A percentile compares a stretch with the other conserved stretches of the same genome.
Evolutionary conservation across 2,797 vertebrate genomes (phyloP).

Genomic region (Enteromius fasciolatus): DNA sequence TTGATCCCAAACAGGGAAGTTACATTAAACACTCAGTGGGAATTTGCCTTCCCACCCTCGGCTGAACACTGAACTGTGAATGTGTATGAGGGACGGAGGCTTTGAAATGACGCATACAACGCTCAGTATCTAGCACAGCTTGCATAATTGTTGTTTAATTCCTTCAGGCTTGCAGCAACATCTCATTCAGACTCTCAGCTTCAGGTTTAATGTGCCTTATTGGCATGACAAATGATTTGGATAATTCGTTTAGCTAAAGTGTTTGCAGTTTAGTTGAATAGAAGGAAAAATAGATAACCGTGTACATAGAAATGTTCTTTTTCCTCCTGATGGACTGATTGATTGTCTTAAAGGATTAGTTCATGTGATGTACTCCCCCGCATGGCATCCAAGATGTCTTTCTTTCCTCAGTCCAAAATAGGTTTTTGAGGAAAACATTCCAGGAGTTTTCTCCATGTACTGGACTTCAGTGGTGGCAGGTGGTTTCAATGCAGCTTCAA

Average conservation of each 20-base stretch:
- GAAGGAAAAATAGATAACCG: background rate
- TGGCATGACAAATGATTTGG: conserved; percentile 17
- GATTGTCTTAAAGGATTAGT: background rate
- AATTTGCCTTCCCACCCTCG: conserved; percentile 34
- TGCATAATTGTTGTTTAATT: conserved; percentile 33
- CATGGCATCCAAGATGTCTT: background rate
- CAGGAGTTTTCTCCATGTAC: background rate
- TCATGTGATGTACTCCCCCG: background rate
- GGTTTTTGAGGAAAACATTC: background rate
- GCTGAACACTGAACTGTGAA: conserved; percentile 30
- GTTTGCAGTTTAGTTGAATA: background rate
- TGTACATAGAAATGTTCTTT: background rate
- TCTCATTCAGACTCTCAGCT: conserved; percentile 17
- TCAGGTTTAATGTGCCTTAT: background rate
- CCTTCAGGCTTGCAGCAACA: background rate
- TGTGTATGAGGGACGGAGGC: conserved; percentile 23
- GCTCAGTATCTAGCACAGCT: conserved; percentile 14
- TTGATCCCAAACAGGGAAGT: conserved; percentile 45
- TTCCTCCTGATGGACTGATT: background rate
- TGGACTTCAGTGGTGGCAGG: background rate
- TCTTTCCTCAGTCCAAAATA: background rate
- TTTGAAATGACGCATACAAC: conserved; percentile 14
- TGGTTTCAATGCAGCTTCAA: background rate
- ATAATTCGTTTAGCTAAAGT: background rate
- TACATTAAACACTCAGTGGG: conserved; percentile 57